Evolutionary conservation across 2,797 vertebrate species (phyloP).

Genomic region (Threskiornis aethiopicus): DNA sequence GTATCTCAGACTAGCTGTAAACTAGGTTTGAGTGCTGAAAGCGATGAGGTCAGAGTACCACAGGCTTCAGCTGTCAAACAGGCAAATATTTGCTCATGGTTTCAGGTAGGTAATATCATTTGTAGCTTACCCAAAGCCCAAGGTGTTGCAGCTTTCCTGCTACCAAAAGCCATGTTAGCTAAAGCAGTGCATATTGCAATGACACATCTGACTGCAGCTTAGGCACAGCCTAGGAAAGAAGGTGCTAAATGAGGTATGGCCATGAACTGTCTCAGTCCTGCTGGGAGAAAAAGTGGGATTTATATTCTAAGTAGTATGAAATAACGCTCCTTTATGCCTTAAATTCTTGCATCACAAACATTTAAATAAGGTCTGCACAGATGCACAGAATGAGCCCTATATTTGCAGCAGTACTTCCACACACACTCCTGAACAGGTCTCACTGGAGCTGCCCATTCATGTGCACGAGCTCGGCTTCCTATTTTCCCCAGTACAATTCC

Average conservation of each 20-base stretch:
- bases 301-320: background rate
- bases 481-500: background rate
- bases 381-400: background rate
- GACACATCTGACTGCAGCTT: background rate
- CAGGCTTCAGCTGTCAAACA: background rate
- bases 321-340: background rate
- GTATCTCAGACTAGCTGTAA: background rate
- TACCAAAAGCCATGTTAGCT: background rate
- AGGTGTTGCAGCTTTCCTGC: background rate
- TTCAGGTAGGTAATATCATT: background rate
- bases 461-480: fast-evolving
- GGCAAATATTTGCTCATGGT: background rate
- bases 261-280: background rate
- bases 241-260: background rate
- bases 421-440: background rate
- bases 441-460: background rate
- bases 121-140: background rate
- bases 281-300: background rate
- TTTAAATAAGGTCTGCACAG: background rate
- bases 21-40: background rate
- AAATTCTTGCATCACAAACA: background rate
- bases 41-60: background rate
- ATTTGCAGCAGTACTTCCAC: background rate
- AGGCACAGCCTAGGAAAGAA: background rate
- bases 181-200: background rate